phyloP scores from a whole-genome alignment of 2,113 vertebrate species.

The Onychostruthus taczanowskii region DNA sequence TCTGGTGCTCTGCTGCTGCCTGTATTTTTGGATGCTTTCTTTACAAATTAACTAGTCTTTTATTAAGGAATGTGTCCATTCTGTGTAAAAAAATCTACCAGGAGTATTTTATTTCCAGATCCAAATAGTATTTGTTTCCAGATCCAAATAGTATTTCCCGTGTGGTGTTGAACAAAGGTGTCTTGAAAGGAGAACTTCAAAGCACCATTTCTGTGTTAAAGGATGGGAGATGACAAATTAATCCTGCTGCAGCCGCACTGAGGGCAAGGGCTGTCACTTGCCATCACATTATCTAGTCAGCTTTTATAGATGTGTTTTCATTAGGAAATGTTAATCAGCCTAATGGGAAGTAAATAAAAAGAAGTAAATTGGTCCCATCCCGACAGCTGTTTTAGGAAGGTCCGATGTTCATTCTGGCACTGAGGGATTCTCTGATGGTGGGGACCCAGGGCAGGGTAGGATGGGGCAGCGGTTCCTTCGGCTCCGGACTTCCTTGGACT shows the following conservation, averaged over 20 bases:
- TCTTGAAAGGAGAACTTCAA: background rate
- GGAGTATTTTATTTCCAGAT: background rate
- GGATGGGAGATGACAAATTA: background rate
- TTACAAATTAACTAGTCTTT: background rate
- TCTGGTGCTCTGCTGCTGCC: background rate
- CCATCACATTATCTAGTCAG: background rate
- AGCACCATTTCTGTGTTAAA: background rate
- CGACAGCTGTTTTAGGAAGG: background rate
- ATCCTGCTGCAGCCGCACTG: background rate
- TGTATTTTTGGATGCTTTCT: background rate
- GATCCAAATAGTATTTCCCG: fast-evolving
- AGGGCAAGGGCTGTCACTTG: background rate
- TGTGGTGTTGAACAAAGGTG: background rate
- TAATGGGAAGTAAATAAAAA: background rate
- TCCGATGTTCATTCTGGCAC: fast-evolving
- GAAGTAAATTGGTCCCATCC: background rate
- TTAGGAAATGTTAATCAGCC: background rate
- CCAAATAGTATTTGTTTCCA: background rate
- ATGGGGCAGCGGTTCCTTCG: background rate
- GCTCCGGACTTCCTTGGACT: background rate
- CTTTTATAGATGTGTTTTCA: background rate
- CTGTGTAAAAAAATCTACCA: background rate
- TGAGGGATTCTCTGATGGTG: fast-evolving
- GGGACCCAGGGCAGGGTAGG: fast-evolving
- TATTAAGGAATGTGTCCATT: too few relatives aligned